Conservation (phyloP, 2,797 vertebrate species). For the Ptychobarbus kaznakovi region DNA sequence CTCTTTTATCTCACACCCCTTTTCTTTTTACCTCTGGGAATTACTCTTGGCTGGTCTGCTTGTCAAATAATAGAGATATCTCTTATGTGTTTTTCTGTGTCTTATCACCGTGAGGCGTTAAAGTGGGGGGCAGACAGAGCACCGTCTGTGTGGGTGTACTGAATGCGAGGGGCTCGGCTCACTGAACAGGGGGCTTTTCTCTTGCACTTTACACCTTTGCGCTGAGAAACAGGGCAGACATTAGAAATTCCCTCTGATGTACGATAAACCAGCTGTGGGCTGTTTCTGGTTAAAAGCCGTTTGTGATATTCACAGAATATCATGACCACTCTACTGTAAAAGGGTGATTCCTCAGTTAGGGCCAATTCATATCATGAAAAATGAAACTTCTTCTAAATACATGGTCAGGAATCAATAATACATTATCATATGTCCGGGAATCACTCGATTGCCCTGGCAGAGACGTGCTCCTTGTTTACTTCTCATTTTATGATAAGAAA, state of each 20-base stretch:
- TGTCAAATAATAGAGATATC: conserved; percentile 40
- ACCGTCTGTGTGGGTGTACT: conserved; percentile 38
- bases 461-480: not conserved
- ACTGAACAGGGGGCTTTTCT: conserved; percentile 52
- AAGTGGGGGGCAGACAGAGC: not conserved
- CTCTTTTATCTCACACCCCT: not conserved
- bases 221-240: not conserved
- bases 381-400: not conserved
- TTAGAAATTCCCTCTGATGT: conserved; percentile 38
- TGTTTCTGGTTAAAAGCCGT: conserved; percentile 44
- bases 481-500: not conserved
- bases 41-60: not conserved
- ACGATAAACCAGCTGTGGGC: conserved; percentile 27
- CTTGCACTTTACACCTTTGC: conserved; percentile 43
- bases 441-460: not conserved
- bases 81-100: not conserved
- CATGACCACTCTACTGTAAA: not conserved
- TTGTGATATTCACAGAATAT: conserved; percentile 6
- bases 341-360: conserved; percentile 20
- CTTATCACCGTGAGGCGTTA: not conserved
- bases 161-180: conserved; percentile 23
- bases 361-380: not conserved
- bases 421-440: not conserved
- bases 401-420: not conserved
- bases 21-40: conserved; percentile 7